Evolutionary conservation across 2,113 vertebrate genomes (phyloP), one percentile per base, ranked within the genome.

Genomic region (Larimichthys polyactis): DNA sequence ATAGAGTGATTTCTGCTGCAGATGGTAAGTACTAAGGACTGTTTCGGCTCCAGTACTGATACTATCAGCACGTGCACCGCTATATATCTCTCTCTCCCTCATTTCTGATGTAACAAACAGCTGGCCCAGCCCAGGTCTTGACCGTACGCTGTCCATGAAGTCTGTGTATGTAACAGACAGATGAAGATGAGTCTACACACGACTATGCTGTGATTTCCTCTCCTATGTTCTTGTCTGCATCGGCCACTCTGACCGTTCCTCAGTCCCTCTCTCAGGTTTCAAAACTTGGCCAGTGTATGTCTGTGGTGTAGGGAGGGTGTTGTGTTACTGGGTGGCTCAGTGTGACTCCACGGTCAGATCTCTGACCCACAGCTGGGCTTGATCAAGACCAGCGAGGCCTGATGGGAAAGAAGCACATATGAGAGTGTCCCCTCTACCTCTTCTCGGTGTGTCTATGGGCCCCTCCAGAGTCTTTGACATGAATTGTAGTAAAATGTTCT

Each of bases 291-390:
- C 29, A 9, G 36, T 36, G 68, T 70, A 44, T 57, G 51, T 54
- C 9, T 48, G 59, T 64, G 66, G n/a, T 64, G 51, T 16, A 44
- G 27, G 57, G 32, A 40, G 62, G 69, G 70, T 86, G 82, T 90
- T 88, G 71, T 75, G 63, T 91, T 89, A 79, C 76, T 29, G 68
- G 70, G 59, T 3, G 22, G 46, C 85, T 81, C 79, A 58, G 76
- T 85, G 87, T 77, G 90, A 89, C 76, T 78, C 75, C 59, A 49
- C 48, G 27, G 65, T 87, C 71, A 82, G 55, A 81, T 73, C 80
- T 75, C 36, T 86, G 83, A 80, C 68, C 83, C 78, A 89, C 92
- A 90, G 83, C 88, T 91, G 86, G 70, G 43, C 52, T 64, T 83
- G 80, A 88, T 88, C 65, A 86, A 58, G 43, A 75, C 57, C 32